A percentile compares a stretch with the other conserved stretches of the same genome.
phyloP scores from a whole-genome alignment of 2,888 invertebrate genomes.

The Fragum fragum region DNA sequence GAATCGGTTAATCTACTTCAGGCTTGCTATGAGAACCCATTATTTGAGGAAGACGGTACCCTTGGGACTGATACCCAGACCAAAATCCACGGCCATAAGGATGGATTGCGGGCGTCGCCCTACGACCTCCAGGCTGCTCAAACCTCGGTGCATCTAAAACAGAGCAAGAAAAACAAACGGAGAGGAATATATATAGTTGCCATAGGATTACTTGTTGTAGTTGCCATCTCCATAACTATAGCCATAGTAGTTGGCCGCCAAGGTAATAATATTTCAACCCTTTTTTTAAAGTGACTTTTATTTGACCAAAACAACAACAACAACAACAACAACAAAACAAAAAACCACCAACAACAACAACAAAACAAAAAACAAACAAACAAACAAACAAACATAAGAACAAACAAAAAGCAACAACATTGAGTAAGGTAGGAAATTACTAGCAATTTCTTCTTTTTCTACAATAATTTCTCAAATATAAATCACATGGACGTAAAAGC shows the following conservation, averaged over 20 bases:
- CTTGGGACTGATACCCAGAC: constrained; percentile 56
- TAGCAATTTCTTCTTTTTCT: no score
- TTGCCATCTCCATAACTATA: constrained; percentile 48
- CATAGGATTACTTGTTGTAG: constrained; percentile 41
- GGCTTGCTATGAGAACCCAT: constrained; percentile 83
- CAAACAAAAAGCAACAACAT: no score
- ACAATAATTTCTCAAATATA: no score
- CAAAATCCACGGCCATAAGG: constrained; percentile 57
- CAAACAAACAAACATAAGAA: no score
- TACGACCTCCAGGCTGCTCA: constrained; percentile 61
- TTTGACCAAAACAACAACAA: no score
- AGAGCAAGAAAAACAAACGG: constrained; percentile 33
- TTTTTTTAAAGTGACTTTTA: no score
- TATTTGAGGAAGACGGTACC: constrained; percentile 75
- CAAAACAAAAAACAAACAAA: no score
- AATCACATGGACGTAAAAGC: no score
- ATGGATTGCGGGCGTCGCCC: constrained; percentile 54
- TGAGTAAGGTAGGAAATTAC: no score
- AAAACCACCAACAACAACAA: no score
- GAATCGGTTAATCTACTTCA: constrained; percentile 81
- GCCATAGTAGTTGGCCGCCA: constrained; percentile 57
- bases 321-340: no score
- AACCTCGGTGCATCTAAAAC: constrained; percentile 59
- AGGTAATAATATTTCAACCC: no score
- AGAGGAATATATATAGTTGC: constrained; percentile 48